Evolutionary conservation across 2,888 invertebrate genomes (phyloP).

Genomic region (Cheilosia soror): DNA sequence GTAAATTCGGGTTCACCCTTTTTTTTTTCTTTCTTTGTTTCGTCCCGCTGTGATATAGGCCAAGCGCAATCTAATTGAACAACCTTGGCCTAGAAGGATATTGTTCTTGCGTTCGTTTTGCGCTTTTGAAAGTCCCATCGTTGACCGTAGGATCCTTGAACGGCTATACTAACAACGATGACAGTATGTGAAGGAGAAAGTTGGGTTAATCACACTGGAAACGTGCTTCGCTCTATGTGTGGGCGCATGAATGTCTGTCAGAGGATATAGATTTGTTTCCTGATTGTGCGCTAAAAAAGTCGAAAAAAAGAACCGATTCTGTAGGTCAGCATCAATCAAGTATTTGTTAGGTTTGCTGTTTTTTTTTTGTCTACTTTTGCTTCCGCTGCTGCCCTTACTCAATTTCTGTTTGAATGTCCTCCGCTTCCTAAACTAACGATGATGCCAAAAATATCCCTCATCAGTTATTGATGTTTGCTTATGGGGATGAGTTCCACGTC

Average conservation of each 20-base stretch:
- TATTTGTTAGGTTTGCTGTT: conserved; percentile 28
- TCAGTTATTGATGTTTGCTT: conserved; percentile 65
- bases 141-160: conserved; percentile 50
- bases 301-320: conserved; percentile 37
- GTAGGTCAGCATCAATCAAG: conserved; percentile 72
- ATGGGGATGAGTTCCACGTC: conserved; percentile 35
- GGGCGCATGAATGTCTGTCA: conserved; percentile 12
- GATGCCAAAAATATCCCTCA: conserved; percentile 39
- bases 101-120: conserved; percentile 8
- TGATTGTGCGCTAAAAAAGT: conserved; percentile 46
- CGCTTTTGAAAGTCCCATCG: conserved; percentile 32
- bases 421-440: background rate
- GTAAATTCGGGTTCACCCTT: conserved; percentile 26
- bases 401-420: background rate
- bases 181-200: conserved; percentile 21
- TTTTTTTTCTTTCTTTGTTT: background rate
- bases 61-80: conserved; percentile 38
- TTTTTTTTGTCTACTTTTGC: background rate
- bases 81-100: conserved; percentile 67
- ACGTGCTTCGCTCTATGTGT: conserved; percentile 14
- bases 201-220: conserved; percentile 25
- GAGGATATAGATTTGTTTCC: conserved; percentile 49
- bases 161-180: conserved; percentile 22
- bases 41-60: conserved; percentile 7
- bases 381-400: background rate